Base-by-base conservation (phyloP, 1,140 invertebrate species). In the Papilio glaucus region DNA sequence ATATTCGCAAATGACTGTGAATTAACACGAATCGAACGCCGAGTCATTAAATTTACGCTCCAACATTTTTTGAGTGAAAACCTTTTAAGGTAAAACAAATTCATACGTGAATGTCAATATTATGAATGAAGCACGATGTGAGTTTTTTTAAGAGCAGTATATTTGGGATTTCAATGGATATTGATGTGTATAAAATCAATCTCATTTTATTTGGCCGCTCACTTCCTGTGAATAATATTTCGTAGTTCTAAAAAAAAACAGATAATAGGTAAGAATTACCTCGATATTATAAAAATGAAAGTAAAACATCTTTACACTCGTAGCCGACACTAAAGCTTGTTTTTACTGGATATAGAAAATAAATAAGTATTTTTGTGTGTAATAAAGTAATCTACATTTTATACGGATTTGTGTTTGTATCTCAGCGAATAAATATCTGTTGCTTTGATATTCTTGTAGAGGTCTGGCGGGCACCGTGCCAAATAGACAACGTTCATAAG, bases 11-110 rank as follows among this genome's bases (percentile, higher is more conserved):
- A 85, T 84, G 74, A 79, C 85, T 79, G 79, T 83, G 83, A 85
- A 84, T 90, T 90, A 90, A 91, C 86, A 85, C 81, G 83, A 88
- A 89, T 88, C 77, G 80, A 88, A 87, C 87, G 86, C 85, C 33
- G 49, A 88, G 86, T 87, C 90, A 92, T 92, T 92, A 92, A 87
- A 91, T 92, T 90, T 86, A 81, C 85, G 81, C 88, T 86, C 83
- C 83, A 89, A 88, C 82, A 80, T 77, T 82, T 57, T 86, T 77
- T 82, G 84, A 84, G 78, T 80, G 83, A 85, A 84, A 87, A 84
- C 82, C 83, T 90, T 86, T 87, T 85, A 85, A 86, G 84, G 85
- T 87, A 86, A 85, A 88, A 90, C 82, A 87, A 82, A 78, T 82
- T 76, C 77, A 67, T 72, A 80, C 72, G 74, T 74, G 79, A 84